A percentile compares a stretch with the other conserved stretches of the same genome.
phyloP scores from a whole-genome alignment of 2,113 vertebrate genomes.

The Psophia crepitans region DNA sequence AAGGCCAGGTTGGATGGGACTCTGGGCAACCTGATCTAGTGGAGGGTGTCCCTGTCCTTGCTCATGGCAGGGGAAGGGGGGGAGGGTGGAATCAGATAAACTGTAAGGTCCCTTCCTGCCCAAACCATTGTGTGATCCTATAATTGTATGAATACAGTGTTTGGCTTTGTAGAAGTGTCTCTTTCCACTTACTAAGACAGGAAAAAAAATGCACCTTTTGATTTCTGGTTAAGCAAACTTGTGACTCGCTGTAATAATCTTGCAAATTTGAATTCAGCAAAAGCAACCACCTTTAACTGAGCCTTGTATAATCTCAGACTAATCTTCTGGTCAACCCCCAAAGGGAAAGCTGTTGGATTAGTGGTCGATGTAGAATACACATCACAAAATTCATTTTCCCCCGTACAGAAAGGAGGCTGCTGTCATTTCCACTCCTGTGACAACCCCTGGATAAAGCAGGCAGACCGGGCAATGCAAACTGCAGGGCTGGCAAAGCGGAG shows the following conservation, averaged over 20 bases:
- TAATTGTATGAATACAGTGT: neutral
- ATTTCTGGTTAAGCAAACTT: neutral
- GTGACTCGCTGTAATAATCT: neutral
- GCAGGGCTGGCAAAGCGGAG: neutral
- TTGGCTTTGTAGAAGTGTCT: neutral
- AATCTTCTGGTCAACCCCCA: neutral
- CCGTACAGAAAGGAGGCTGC: neutral
- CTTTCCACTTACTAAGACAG: neutral
- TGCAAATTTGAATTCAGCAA: neutral
- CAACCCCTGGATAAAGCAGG: neutral
- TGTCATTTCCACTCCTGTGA: neutral
- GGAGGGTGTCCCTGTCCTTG: neutral
- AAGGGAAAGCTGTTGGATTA: neutral
- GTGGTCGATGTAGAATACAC: neutral
- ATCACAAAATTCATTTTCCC: neutral
- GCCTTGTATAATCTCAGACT: neutral
- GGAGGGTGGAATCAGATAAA: fast-evolving
- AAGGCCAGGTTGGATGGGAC: neutral
- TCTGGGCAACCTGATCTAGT: neutral
- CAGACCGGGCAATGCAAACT: neutral
- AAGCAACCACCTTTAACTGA: neutral
- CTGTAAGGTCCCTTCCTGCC: neutral
- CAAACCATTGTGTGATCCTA: neutral
- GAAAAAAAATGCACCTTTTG: neutral
- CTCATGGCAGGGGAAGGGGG: too few relatives aligned